A percentile compares a stretch with the other conserved stretches of the same genome.
Evolutionary conservation across 2,888 invertebrate species (phyloP).

Genomic region (Strigamia maritima): DNA sequence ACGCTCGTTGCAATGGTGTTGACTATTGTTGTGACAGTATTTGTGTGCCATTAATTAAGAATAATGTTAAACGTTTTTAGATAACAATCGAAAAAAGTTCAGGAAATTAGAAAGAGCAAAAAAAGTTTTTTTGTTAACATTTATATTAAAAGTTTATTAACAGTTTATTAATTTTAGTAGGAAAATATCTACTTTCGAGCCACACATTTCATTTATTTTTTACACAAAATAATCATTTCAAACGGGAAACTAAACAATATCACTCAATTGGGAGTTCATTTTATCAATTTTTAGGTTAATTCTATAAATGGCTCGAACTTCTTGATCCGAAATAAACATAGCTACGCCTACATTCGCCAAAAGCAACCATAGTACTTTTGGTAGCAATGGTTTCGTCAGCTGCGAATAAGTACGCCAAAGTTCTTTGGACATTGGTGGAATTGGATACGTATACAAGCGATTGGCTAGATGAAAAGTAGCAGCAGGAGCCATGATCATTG

Average conservation of each 20-base stretch:
- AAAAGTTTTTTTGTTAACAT: not conserved
- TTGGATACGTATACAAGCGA: constrained; percentile 26
- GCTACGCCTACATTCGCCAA: not conserved
- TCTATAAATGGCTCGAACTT: not conserved
- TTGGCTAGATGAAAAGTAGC: constrained; percentile 37
- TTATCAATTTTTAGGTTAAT: not conserved
- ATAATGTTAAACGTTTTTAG: not conserved
- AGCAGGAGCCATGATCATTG: constrained; percentile 37
- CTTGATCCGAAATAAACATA: not conserved
- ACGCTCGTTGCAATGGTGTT: not conserved
- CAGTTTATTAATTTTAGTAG: not conserved
- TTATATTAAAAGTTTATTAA: not conserved
- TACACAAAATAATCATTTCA: no score
- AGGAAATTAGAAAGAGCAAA: not conserved
- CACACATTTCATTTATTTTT: no score
- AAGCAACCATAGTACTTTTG: not conserved
- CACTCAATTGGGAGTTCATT: not conserved
- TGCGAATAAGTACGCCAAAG: not conserved
- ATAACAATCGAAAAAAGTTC: not conserved
- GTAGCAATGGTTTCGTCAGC: constrained; percentile 12
- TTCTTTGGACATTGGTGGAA: constrained; percentile 39
- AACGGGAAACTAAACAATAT: no score
- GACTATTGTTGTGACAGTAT: not conserved
- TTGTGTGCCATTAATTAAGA: constrained; percentile 22
- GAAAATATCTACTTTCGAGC: no score